A percentile compares a stretch with the other conserved stretches of the same genome.
These are phyloP conservation scores for Nestor notabilis DNA, from an alignment of 2,113 vertebrate genomes.

Conservation along the genomic window DNA sequence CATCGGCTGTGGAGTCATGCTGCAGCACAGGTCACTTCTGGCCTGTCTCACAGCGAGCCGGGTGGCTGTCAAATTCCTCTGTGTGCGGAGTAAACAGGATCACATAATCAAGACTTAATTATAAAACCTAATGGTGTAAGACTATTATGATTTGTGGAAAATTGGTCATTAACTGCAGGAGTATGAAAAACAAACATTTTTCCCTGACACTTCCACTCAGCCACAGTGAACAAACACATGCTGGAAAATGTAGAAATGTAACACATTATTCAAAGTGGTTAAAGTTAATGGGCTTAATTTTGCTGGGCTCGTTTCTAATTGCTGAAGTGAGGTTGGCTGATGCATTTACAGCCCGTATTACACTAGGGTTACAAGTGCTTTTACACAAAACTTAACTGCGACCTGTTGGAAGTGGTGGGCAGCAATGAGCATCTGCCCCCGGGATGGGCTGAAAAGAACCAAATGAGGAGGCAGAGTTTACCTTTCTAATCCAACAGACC, in stretches of 20 bases:
- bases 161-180: conserved; percentile 43
- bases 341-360: rapidly evolving
- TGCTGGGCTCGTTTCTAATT: neutral
- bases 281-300: rapidly evolving
- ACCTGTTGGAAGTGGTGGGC: neutral
- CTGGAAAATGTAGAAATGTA: neutral
- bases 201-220: neutral
- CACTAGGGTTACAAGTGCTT: rapidly evolving
- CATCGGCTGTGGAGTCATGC: rapidly evolving
- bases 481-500: rapidly evolving
- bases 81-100: conserved; percentile 13
- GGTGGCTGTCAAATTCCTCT: neutral
- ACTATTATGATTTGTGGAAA: conserved; percentile 52
- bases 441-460: rapidly evolving
- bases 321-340: neutral
- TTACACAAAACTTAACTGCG: neutral
- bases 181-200: conserved; percentile 38
- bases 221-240: neutral
- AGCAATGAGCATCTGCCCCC: neutral
- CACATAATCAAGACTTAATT: neutral
- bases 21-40: neutral
- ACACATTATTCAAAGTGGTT: neutral
- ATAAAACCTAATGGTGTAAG: conserved; percentile 43
- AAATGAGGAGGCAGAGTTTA: rapidly evolving
- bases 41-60: neutral